phyloP scores from a whole-genome alignment of 2,113 vertebrate species.

The Furnarius figulus region DNA sequence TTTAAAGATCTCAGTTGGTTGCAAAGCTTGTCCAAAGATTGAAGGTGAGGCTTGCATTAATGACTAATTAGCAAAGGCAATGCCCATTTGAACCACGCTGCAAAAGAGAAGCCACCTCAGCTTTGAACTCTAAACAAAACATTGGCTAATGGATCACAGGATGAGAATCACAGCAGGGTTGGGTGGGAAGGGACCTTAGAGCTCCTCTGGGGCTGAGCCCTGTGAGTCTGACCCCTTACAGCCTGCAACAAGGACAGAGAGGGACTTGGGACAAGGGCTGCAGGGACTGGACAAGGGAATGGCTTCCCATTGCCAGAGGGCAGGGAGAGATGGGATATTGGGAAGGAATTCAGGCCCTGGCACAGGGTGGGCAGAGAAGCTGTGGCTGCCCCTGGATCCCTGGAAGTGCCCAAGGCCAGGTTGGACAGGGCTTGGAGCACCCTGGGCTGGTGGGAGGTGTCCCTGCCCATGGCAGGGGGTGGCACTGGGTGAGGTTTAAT shows the following conservation, averaged over 20 bases:
- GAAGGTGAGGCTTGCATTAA: neutral
- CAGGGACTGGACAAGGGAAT: neutral
- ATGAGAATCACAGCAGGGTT: neutral
- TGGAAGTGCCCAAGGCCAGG: neutral
- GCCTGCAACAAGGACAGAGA: neutral
- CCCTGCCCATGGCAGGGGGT: neutral
- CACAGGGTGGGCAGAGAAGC: neutral
- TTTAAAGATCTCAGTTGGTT: neutral
- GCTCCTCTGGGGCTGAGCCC: neutral
- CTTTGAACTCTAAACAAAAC: neutral
- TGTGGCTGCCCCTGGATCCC: neutral
- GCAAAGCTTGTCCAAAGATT: neutral
- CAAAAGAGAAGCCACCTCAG: neutral
- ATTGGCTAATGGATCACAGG: neutral
- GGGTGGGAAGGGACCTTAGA: neutral
- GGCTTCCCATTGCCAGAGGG: neutral
- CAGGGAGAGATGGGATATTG: neutral
- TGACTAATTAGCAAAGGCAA: neutral
- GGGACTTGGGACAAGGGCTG: neutral
- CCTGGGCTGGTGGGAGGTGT: neutral
- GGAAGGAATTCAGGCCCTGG: neutral
- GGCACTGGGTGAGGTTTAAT: neutral
- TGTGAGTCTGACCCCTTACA: neutral
- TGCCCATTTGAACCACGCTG: neutral
- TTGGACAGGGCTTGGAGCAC: neutral